A percentile compares a stretch with the other conserved stretches of the same genome.
Conservation (phyloP, 2,797 vertebrate genomes). For the Chelonia mydas region DNA sequence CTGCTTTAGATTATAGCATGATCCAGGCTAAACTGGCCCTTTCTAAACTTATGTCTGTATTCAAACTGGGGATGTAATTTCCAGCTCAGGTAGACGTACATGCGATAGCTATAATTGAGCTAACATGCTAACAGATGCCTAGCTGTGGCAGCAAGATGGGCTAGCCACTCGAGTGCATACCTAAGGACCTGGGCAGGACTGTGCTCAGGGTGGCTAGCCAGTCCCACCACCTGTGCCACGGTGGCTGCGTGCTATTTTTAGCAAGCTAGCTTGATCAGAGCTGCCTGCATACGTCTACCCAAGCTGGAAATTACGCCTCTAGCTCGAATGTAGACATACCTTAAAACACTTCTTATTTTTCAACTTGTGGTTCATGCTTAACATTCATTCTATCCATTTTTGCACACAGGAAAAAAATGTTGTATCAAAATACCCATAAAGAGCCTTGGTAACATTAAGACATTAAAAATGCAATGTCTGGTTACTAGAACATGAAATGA, state of each 20-base stretch:
- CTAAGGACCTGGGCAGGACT: not conserved
- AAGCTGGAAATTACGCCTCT: not conserved
- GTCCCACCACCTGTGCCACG: not conserved
- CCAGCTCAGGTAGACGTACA: not conserved
- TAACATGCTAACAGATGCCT: not conserved
- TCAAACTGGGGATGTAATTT: not conserved
- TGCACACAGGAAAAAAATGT: slow-evolving; percentile 68
- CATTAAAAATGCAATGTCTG: slow-evolving; percentile 81
- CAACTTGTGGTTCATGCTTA: slow-evolving; percentile 39
- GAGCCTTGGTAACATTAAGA: slow-evolving; percentile 82
- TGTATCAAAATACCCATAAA: slow-evolving; percentile 81
- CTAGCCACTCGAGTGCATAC: not conserved
- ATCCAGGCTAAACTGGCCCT: not conserved
- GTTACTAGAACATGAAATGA: slow-evolving; percentile 94
- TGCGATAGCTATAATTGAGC: not conserved
- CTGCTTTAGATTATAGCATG: slow-evolving; percentile 14
- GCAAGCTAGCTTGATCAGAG: not conserved
- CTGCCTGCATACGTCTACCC: not conserved
- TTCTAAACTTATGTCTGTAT: not conserved
- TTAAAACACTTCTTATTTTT: not conserved
- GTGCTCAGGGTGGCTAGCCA: not conserved
- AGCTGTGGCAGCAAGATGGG: not conserved
- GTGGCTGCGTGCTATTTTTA: not conserved
- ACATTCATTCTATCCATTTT: slow-evolving; percentile 57
- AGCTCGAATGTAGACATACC: not conserved